A percentile compares a stretch with the other conserved stretches of the same genome.
Evolutionary conservation across 1,140 invertebrate species (phyloP).

Genomic region (Brachionus calyciflorus): DNA sequence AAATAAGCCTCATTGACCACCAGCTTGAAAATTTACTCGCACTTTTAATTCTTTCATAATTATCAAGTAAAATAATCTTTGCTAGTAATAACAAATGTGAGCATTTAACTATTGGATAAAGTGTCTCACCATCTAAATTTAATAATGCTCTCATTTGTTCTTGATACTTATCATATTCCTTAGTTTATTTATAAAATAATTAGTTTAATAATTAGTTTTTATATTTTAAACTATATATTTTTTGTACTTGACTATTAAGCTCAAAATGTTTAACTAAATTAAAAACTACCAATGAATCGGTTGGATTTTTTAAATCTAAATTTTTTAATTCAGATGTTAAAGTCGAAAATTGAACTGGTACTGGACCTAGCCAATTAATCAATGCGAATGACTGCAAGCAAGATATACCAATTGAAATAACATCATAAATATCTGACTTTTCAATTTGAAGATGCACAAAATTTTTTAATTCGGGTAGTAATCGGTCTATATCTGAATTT

Average conservation of each 20-base stretch:
- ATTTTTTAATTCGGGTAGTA: background rate
- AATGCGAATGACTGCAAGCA: slow-evolving; percentile 73
- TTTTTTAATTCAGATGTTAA: slow-evolving; percentile 48
- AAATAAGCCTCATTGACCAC: slow-evolving; percentile 72
- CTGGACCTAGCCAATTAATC: slow-evolving; percentile 76
- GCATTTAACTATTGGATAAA: slow-evolving; percentile 65
- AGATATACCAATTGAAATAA: slow-evolving; percentile 63
- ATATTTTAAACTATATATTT: too few species aligned
- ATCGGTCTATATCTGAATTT: background rate
- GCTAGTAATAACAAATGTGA: slow-evolving; percentile 69
- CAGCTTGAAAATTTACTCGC: slow-evolving; percentile 62
- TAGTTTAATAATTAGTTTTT: too few species aligned
- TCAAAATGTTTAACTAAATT: slow-evolving; percentile 41
- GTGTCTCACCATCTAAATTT: slow-evolving; percentile 53
- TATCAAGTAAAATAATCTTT: slow-evolving; percentile 66
- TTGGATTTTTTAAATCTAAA: background rate
- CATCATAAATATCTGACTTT: slow-evolving; percentile 41
- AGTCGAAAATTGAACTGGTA: slow-evolving; percentile 50
- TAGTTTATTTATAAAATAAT: too few species aligned
- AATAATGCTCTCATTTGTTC: slow-evolving; percentile 50
- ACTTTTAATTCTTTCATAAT: slow-evolving; percentile 55
- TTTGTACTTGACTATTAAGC: slow-evolving; percentile 47
- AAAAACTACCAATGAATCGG: background rate
- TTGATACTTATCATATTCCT: slow-evolving; percentile 47
- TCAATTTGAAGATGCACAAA: background rate